Conservation (phyloP, 2,888 invertebrate species). For the Pecten maximus region DNA sequence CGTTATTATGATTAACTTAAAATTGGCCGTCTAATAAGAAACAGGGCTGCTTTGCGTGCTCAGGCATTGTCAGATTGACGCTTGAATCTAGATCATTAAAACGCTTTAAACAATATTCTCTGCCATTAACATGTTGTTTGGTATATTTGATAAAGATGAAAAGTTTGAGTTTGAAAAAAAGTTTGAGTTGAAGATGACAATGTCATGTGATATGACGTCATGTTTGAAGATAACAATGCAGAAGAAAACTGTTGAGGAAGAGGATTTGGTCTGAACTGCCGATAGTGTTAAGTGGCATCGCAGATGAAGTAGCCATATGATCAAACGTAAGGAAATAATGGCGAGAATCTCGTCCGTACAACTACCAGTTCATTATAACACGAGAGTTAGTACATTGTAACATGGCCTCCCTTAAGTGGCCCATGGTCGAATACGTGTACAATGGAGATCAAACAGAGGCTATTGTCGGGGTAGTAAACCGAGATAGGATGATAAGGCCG, state of each 20-base stretch:
- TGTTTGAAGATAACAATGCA: neutral
- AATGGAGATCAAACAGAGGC: too few relatives aligned
- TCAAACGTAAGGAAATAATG: constrained; percentile 10
- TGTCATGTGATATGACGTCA: neutral
- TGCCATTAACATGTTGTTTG: neutral
- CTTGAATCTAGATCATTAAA: neutral
- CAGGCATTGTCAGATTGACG: neutral
- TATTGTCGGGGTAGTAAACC: too few relatives aligned
- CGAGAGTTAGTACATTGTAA: too few relatives aligned
- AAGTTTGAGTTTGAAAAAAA: neutral
- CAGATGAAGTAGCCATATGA: neutral
- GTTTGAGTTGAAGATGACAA: neutral
- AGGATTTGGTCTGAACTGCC: neutral
- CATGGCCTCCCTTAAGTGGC: too few relatives aligned
- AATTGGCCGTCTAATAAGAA: neutral
- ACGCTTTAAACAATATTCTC: neutral
- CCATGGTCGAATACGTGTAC: too few relatives aligned
- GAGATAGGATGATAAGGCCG: too few relatives aligned
- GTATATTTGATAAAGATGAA: neutral
- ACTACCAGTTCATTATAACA: too few relatives aligned
- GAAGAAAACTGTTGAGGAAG: neutral
- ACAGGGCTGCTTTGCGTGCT: neutral
- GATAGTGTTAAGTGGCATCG: neutral
- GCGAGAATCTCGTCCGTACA: neutral
- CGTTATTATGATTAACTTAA: neutral